Conservation (phyloP, 2,888 invertebrate species). For the Drosophila algonquin region DNA sequence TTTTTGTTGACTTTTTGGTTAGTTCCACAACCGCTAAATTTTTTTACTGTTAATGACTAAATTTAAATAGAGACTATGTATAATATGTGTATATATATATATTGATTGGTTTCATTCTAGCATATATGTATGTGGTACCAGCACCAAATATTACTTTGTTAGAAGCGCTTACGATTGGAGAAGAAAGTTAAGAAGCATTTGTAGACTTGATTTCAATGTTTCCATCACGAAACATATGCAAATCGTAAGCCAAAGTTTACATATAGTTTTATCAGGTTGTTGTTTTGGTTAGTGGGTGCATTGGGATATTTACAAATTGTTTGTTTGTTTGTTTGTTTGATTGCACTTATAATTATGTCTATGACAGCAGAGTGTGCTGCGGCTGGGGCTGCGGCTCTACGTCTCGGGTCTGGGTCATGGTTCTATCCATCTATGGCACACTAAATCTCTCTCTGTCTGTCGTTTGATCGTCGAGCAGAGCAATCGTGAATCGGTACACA, state of each 20-base stretch:
- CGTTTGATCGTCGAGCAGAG: slow-evolving; percentile 9
- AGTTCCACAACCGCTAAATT: slow-evolving; percentile 65
- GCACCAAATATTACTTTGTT: slow-evolving; percentile 64
- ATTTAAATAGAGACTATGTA: slow-evolving; percentile 21
- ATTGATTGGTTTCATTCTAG: slow-evolving; percentile 17
- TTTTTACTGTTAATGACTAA: slow-evolving; percentile 47
- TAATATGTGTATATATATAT: slow-evolving; percentile 12
- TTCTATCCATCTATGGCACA: slow-evolving; percentile 33
- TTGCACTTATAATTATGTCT: slow-evolving; percentile 37
- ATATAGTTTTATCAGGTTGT: slow-evolving; percentile 1
- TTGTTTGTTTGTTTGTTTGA: slow-evolving; percentile 30
- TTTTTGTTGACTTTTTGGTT: slow-evolving; percentile 33
- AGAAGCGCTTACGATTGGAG: slow-evolving; percentile 65
- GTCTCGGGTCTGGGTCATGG: slow-evolving; percentile 8
- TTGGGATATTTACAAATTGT: slow-evolving; percentile 41
- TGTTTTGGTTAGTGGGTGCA: slow-evolving; percentile 29
- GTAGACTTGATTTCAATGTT: background rate
- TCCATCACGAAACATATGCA: background rate
- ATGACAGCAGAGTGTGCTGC: background rate
- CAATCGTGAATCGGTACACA: background rate
- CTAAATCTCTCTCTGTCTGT: slow-evolving; percentile 3
- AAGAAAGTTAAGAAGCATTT: slow-evolving; percentile 6
- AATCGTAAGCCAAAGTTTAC: background rate
- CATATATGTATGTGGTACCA: slow-evolving; percentile 50
- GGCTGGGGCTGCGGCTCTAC: slow-evolving; percentile 2